Evolutionary conservation across 2,888 invertebrate species (phyloP).

Genomic region (Thysanoteuthis rhombus): DNA sequence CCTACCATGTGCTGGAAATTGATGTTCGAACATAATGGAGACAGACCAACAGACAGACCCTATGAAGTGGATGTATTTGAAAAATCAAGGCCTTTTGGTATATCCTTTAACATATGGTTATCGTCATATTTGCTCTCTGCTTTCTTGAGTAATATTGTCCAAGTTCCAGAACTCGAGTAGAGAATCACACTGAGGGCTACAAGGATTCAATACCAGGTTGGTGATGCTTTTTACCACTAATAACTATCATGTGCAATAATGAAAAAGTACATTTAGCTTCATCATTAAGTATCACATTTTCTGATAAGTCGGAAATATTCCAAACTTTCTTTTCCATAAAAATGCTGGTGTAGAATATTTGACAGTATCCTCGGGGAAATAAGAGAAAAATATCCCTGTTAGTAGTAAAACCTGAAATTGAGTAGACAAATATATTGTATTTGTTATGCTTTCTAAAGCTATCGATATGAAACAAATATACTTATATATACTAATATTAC

Average conservation of each 20-base stretch:
- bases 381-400: background rate
- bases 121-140: background rate
- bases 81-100: background rate
- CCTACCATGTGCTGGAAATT: too few relatives aligned
- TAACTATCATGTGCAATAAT: background rate
- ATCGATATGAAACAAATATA: too few relatives aligned
- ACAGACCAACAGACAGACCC: too few relatives aligned
- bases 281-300: background rate
- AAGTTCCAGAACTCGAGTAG: background rate
- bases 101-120: background rate
- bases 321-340: background rate
- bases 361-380: background rate
- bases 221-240: background rate
- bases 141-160: background rate
- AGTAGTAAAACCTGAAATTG: background rate
- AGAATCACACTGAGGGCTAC: background rate
- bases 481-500: too few relatives aligned
- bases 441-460: background rate
- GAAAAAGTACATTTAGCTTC: background rate
- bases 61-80: too few relatives aligned
- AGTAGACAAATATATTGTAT: background rate
- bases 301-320: background rate
- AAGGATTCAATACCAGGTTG: background rate
- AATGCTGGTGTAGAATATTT: background rate
- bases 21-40: too few relatives aligned